Percentiles rank a stretch among this genome's conserved stretches.
phyloP scores from a whole-genome alignment of 2,797 vertebrate genomes.

The Sebastes paucispinis region DNA sequence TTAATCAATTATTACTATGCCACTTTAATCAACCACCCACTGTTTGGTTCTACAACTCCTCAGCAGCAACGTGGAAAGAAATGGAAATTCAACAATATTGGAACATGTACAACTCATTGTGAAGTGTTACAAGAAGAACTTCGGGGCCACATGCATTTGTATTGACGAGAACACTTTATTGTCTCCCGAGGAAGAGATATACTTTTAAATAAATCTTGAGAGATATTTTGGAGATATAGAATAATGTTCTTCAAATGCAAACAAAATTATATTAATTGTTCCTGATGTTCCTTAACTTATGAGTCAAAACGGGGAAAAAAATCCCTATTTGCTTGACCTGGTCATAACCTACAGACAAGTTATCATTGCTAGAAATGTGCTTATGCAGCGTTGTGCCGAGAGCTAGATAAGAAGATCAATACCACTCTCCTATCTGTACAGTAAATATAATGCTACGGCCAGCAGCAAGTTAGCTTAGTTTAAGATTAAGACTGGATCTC shows the following conservation, averaged over 20 bases:
- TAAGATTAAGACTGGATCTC: neutral
- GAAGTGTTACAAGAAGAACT: neutral
- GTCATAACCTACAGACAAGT: neutral
- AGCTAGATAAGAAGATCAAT: neutral
- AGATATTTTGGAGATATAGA: neutral
- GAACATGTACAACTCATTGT: neutral
- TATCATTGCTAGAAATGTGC: neutral
- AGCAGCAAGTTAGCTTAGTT: neutral
- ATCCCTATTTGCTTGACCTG: too few relatives aligned
- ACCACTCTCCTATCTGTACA: neutral
- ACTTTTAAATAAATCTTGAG: neutral
- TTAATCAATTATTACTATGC: neutral
- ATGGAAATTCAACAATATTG: neutral
- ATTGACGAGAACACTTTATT: neutral
- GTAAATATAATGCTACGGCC: neutral
- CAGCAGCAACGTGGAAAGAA: neutral
- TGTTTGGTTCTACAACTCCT: neutral
- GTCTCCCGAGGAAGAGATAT: neutral
- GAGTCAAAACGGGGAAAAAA: too few relatives aligned
- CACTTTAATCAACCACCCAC: neutral
- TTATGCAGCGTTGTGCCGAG: neutral
- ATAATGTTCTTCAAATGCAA: too few relatives aligned
- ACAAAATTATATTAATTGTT: too few relatives aligned
- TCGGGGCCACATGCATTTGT: neutral
- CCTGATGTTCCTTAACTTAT: too few relatives aligned